phyloP scores from a whole-genome alignment of 2,888 invertebrate genomes.

The Cyclophora punctaria region DNA sequence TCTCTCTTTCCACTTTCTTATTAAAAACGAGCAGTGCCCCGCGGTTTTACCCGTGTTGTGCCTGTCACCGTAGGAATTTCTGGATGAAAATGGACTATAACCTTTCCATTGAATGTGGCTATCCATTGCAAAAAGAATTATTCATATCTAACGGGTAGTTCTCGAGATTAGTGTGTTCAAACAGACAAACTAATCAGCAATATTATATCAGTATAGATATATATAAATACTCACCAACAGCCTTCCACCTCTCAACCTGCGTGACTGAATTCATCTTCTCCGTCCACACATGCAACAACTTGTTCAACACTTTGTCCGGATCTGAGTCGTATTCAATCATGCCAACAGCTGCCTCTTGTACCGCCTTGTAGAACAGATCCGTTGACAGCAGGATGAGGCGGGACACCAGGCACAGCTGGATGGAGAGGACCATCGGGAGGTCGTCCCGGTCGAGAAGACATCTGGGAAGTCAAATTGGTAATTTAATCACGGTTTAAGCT shows the following conservation, averaged over 20 bases:
- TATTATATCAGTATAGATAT: neutral
- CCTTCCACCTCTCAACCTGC: slow-evolving; percentile 87
- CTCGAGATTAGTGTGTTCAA: too few species aligned
- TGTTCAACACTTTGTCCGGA: slow-evolving; percentile 79
- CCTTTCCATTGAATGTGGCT: too few species aligned
- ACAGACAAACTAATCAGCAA: neutral
- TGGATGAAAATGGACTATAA: too few species aligned
- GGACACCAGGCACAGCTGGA: slow-evolving; percentile 85
- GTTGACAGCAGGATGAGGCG: slow-evolving; percentile 84
- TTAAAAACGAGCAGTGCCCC: too few species aligned
- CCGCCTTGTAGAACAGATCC: slow-evolving; percentile 77
- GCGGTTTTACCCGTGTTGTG: too few species aligned
- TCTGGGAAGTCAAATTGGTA: too few species aligned
- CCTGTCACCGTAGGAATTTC: too few species aligned
- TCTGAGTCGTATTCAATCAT: slow-evolving; percentile 63
- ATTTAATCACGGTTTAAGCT: too few species aligned
- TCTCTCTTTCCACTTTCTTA: too few species aligned
- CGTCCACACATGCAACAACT: slow-evolving; percentile 85
- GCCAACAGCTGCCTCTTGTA: slow-evolving; percentile 60
- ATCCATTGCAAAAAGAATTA: too few species aligned
- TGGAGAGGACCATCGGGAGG: slow-evolving; percentile 82
- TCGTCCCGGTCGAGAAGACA: slow-evolving; percentile 81
- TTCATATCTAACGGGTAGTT: too few species aligned
- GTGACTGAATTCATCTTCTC: slow-evolving; percentile 85
- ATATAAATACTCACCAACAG: slow-evolving; percentile 76